phyloP scores from a whole-genome alignment of 2,113 vertebrate species.

The Xiphorhynchus elegans region DNA sequence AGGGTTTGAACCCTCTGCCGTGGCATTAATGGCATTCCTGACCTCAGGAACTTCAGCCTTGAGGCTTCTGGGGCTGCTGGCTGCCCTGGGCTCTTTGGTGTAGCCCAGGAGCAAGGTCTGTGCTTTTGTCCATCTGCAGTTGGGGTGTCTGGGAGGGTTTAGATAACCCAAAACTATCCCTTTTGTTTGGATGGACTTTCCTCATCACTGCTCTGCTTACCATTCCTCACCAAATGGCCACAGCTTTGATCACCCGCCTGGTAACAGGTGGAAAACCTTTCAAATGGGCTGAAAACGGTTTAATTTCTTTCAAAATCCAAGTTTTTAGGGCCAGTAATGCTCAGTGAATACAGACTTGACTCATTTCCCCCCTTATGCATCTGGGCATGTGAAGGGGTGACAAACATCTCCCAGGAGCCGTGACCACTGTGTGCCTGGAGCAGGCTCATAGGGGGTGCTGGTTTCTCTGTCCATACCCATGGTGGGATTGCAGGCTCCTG shows the following conservation, averaged over 20 bases:
- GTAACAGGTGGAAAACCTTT: neutral
- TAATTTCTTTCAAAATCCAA: neutral
- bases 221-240: fast-evolving
- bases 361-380: neutral
- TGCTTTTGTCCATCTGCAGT: neutral
- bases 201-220: neutral
- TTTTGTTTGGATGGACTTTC: neutral
- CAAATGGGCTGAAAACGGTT: neutral
- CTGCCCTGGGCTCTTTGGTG: neutral
- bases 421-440: no score
- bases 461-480: neutral
- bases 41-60: neutral
- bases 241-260: neutral
- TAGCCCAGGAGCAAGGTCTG: neutral
- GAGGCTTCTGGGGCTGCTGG: neutral
- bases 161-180: neutral
- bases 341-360: neutral
- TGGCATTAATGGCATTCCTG: neutral
- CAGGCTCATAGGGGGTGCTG: neutral
- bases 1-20: neutral
- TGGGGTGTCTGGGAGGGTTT: neutral
- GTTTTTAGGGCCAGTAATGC: neutral
- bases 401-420: neutral
- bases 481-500: neutral
- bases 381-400: fast-evolving